Percentiles rank a stretch among this genome's conserved stretches.
Evolutionary conservation across 1,140 invertebrate species (phyloP).

Genomic region (Metaphire vulgaris): DNA sequence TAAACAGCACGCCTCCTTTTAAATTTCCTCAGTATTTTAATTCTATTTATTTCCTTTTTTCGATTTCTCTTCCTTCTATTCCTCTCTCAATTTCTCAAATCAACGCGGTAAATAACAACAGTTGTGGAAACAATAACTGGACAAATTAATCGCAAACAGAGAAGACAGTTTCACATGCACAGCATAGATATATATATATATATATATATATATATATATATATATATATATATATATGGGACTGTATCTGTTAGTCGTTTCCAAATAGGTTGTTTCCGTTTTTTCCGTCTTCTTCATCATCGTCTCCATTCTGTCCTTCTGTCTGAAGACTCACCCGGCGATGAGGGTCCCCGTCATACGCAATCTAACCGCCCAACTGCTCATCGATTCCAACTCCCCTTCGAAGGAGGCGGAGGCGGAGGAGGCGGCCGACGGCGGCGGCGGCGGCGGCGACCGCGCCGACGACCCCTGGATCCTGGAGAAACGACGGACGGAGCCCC

Average conservation of each 20-base stretch:
- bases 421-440: no score
- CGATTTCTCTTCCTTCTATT: no score
- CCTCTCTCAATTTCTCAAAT: no score
- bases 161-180: not conserved
- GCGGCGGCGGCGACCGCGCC: not conserved
- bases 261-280: not conserved
- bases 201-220: conserved; percentile 4
- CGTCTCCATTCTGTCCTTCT: not conserved
- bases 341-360: not conserved
- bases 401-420: not conserved
- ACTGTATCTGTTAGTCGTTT: not conserved
- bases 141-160: no score
- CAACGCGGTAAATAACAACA: no score
- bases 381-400: not conserved
- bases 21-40: no score
- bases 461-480: not conserved
- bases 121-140: no score
- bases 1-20: no score
- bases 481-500: conserved; percentile 4
- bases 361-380: not conserved
- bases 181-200: not conserved
- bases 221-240: not conserved
- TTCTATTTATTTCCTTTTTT: no score
- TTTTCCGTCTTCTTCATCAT: not conserved
- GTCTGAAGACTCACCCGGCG: not conserved